phyloP scores from a whole-genome alignment of 1,140 invertebrate species.

The Psilanteris sp. region DNA sequence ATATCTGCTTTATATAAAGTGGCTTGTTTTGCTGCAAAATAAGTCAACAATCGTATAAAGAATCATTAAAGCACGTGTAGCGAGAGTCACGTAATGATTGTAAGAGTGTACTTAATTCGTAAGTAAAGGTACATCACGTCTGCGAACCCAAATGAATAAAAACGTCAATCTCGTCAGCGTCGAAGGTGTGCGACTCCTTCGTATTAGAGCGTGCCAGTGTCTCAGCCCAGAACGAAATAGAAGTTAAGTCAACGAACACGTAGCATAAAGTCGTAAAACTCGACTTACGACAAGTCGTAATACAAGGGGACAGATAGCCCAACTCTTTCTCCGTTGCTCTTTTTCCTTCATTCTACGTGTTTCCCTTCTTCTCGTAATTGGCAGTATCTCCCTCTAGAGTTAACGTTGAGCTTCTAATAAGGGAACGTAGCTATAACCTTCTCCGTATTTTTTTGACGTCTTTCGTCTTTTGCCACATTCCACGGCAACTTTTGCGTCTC shows the following conservation, averaged over 20 bases:
- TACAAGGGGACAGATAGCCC: constrained; percentile 54
- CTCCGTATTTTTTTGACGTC: constrained; percentile 24
- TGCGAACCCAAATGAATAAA: constrained; percentile 76
- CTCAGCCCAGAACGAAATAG: constrained; percentile 62
- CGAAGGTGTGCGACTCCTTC: constrained; percentile 51
- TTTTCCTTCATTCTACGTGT: constrained; percentile 46
- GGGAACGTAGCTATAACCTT: constrained; percentile 42
- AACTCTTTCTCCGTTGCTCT: constrained; percentile 44
- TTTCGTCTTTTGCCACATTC: constrained; percentile 19
- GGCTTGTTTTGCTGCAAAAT: not conserved
- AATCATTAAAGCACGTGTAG: constrained; percentile 12
- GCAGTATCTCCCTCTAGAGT: constrained; percentile 63
- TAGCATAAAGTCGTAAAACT: constrained; percentile 76
- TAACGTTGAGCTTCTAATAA: constrained; percentile 69
- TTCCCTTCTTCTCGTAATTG: constrained; percentile 68
- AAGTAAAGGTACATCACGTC: constrained; percentile 74
- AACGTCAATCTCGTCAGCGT: constrained; percentile 73
- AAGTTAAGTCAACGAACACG: constrained; percentile 69
- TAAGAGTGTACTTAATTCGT: constrained; percentile 66
- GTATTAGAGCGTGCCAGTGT: constrained; percentile 34
- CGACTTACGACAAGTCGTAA: constrained; percentile 75
- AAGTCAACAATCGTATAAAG: not conserved
- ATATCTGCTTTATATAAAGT: constrained; percentile 6
- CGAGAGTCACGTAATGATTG: constrained; percentile 52
- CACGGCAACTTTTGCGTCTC: constrained; percentile 39